Evolutionary conservation across 2,113 vertebrate species (phyloP), one percentile per base, ranked within the genome.

Genomic region (Rhizomys pruinosus): DNA sequence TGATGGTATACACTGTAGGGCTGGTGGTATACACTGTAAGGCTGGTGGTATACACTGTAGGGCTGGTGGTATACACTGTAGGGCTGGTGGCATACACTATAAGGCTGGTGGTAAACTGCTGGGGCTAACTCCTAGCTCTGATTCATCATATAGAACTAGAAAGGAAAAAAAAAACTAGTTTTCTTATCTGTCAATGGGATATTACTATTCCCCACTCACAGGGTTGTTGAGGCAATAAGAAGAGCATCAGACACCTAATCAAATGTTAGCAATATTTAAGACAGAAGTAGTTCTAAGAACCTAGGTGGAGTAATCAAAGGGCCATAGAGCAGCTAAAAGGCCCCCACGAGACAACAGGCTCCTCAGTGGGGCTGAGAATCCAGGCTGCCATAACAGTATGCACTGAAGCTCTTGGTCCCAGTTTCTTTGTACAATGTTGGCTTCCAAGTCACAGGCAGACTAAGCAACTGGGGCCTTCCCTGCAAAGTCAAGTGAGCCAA

Each of bases 401-500:
- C 32, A 84, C 55, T n/a, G 73, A 20, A 91, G 59, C 37, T 44
- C 78, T 91, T 19, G 22, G 47, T 61, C 61, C 69, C 47, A 63
- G 89, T 23, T 90, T 85, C n/a, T 85, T 42, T 81, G 16, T 72
- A 64, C 57, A 87, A 94, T 16, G 8, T 27, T 85, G 37, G 37
- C 59, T 47, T 39, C 32, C 73, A 68, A 85, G 25, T 66, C n/a
- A 29, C 32, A 2, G 10, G 57, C 63, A 82, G 63, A 44, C 52
- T 34, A 57, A 34, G 47, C 16, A 69, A 37, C 11, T 5, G 1
- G 76, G 17, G 23, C 42, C 44, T 93, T 72, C 39, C 29, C 78
- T 78, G 22, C 52, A 55, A 74, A 84, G 16, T 59, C 19, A 55
- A 86, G 13, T n/a, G 37, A 80, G 47, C 68, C 63, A 72, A 64